These are phyloP conservation scores for Drosophila monieri DNA, from an alignment of 2,888 invertebrate genomes.

Conservation along the genomic window DNA sequence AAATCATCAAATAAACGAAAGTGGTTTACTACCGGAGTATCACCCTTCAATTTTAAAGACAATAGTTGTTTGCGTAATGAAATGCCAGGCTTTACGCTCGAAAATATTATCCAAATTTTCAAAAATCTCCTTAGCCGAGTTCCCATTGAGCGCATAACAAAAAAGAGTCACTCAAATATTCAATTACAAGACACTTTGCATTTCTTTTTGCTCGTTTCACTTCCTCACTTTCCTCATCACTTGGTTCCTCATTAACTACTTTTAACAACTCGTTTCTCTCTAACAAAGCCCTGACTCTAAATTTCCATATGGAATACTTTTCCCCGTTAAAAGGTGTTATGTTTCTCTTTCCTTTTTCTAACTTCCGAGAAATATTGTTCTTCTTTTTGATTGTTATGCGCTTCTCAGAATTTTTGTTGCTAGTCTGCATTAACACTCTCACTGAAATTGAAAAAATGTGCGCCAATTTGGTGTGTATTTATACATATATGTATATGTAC, in stretches of 20 bases:
- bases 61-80: not conserved
- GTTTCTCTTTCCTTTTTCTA: slow-evolving; percentile 11
- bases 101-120: slow-evolving; percentile 5
- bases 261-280: not conserved
- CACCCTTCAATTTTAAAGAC: too few relatives aligned
- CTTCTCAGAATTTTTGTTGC: slow-evolving; percentile 4
- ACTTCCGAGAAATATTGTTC: not conserved
- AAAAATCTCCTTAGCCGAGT: slow-evolving; percentile 6
- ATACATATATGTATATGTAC: not conserved
- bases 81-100: slow-evolving; percentile 3
- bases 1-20: too few relatives aligned
- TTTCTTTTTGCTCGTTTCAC: slow-evolving; percentile 5
- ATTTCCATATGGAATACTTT: slow-evolving; percentile 10
- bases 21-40: too few relatives aligned
- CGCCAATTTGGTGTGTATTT: not conserved
- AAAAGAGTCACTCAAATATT: slow-evolving; percentile 16
- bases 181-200: not conserved
- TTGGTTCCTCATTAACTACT: not conserved
- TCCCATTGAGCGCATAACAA: not conserved
- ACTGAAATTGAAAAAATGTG: not conserved
- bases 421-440: not conserved
- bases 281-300: slow-evolving; percentile 5
- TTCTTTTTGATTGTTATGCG: not conserved
- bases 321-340: slow-evolving; percentile 16
- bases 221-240: not conserved